Evolutionary conservation across 2,888 invertebrate genomes (phyloP).

Genomic region (Aleiodes alternator): DNA sequence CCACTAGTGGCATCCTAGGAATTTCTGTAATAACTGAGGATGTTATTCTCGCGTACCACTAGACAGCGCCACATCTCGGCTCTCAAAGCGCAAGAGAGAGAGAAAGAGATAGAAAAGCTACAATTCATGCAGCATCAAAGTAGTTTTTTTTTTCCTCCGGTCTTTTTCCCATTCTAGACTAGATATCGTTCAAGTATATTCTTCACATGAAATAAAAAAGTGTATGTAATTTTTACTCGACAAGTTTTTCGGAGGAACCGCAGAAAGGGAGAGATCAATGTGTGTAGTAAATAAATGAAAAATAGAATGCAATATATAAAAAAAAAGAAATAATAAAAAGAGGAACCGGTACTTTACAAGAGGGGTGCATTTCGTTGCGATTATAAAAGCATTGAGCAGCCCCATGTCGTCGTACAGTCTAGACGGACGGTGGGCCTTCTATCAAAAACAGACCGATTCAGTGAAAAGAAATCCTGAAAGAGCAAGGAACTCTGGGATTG

Average conservation of each 20-base stretch:
- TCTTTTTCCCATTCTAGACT: neutral
- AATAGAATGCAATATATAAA: conserved; percentile 36
- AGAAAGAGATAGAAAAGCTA: conserved; percentile 32
- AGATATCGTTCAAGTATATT: neutral
- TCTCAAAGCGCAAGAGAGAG: conserved; percentile 21
- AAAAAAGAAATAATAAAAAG: conserved; percentile 51
- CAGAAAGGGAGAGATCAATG: conserved; percentile 51
- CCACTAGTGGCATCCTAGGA: conserved; percentile 71
- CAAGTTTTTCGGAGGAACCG: conserved; percentile 42
- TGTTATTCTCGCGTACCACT: conserved; percentile 61
- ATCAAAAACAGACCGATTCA: conserved; percentile 73
- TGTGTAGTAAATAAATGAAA: conserved; percentile 44
- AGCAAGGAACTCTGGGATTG: conserved; percentile 68
- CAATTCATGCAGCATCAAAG: conserved; percentile 32
- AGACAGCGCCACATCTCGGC: conserved; percentile 71
- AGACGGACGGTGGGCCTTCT: conserved; percentile 64
- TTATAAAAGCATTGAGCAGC: conserved; percentile 68
- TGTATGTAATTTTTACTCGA: conserved; percentile 62
- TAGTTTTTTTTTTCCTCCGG: neutral
- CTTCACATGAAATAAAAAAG: neutral
- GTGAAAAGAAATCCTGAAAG: conserved; percentile 70
- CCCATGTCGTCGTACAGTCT: conserved; percentile 49
- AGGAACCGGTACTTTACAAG: conserved; percentile 71
- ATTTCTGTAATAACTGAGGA: conserved; percentile 74
- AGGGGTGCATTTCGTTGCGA: conserved; percentile 73